These are phyloP conservation scores for Enteromius viviparus DNA, from an alignment of 2,797 vertebrate species.

Conservation along the genomic window DNA sequence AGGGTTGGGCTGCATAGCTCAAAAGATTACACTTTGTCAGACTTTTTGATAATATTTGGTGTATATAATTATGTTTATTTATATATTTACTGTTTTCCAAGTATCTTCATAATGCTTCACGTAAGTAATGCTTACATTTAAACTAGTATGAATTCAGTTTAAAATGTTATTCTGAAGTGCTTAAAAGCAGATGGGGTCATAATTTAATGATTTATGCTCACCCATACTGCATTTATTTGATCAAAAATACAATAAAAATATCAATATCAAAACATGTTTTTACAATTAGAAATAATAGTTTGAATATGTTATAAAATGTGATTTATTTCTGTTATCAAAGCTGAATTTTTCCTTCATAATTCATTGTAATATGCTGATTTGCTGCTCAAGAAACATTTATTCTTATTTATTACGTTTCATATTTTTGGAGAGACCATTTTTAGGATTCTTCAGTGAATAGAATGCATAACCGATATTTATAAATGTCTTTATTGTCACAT, in stretches of 20 bases:
- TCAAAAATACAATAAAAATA: not conserved
- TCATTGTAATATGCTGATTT: not conserved
- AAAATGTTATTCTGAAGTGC: not conserved
- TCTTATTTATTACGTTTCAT: too few species aligned
- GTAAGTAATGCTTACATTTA: not conserved
- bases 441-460: too few species aligned
- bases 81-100: not conserved
- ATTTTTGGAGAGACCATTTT: too few species aligned
- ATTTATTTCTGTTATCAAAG: not conserved
- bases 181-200: not conserved
- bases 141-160: not conserved
- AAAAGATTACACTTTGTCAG: not conserved
- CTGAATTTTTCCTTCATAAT: not conserved
- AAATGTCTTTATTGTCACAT: too few species aligned
- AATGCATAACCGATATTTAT: too few species aligned
- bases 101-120: not conserved
- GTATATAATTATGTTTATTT: not conserved
- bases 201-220: not conserved
- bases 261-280: too few species aligned
- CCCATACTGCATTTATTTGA: not conserved
- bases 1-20: not conserved
- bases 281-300: not conserved
- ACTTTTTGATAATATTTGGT: not conserved
- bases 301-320: not conserved
- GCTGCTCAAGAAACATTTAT: not conserved